Base-by-base conservation (phyloP, 2,113 vertebrate species). In the Pelvicachromis taeniatus region DNA sequence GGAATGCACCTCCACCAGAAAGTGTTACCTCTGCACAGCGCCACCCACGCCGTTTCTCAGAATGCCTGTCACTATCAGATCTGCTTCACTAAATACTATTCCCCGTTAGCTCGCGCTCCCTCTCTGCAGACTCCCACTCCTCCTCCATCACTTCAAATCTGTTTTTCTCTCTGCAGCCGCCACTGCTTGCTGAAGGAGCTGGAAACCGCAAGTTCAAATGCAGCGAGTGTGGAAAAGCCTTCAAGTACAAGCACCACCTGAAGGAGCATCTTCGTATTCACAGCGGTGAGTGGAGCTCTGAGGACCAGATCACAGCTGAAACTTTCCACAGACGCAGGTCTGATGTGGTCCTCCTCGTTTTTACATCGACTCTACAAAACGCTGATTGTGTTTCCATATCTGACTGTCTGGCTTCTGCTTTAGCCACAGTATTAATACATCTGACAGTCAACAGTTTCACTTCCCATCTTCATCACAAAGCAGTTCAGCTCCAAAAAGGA, bases 241-340 rank as follows among this genome's bases (percentile, higher is more conserved):
- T 99, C 96, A 99, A 99, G 93, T 99, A 99, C 91, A 99, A 99
- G 92, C 98, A 99, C 95, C 98, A 99, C 96, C 96, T 99, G 94
- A 99, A 99, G 95, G 98, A 99, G 95, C 98, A 99, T 96, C 97
- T 99, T 91, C 97, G 98, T 90, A 99, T 99, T 95, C 98, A 99
- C 96, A 99, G 98, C 84, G 98, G 98, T 99, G 94, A 97, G 98
- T 48, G 35, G 33, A 65, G 21, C 17, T 68, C 8, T n/a, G 23
- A 2, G 45, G 70, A 26, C 68, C 26, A 6, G 23, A 13, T 75
- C 70, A 13, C 9, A 52, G 70, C 70, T 2, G 70, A 52, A 75
- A 75, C 45, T 50, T 75, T 75, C 45, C 70, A 0, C 70, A 75
- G 16, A 52, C 13, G 17, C 21, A 1, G 65, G 5, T 48, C 48